Percentiles rank a stretch among this genome's conserved stretches.
These are phyloP conservation scores for Rhorus exstirpatorius DNA, from an alignment of 2,888 invertebrate species.

Conservation along the genomic window DNA sequence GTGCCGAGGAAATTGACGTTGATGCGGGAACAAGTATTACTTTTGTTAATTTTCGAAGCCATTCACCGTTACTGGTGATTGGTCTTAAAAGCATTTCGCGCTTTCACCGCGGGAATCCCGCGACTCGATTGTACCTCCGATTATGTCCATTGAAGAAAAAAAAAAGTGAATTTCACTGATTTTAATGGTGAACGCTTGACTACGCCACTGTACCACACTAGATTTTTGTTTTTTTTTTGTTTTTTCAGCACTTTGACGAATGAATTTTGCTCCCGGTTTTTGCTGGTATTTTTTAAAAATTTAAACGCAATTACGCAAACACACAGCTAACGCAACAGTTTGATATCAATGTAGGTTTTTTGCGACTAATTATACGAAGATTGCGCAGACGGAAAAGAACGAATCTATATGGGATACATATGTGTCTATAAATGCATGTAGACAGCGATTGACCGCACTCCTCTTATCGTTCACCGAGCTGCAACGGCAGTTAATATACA, in stretches of 20 bases:
- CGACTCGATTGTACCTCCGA: constrained; percentile 20
- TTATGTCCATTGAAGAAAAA: constrained; percentile 12
- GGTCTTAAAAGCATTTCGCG: constrained; percentile 59
- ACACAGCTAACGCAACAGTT: neutral
- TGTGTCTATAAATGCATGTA: constrained; percentile 12
- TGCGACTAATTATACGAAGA: constrained; percentile 33
- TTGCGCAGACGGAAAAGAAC: constrained; percentile 38
- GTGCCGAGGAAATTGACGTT: neutral
- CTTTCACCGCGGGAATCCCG: constrained; percentile 65
- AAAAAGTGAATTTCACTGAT: neutral
- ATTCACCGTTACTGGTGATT: constrained; percentile 41
- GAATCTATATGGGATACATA: constrained; percentile 19
- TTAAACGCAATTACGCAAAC: constrained; percentile 16
- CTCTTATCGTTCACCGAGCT: constrained; percentile 63
- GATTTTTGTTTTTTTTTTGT: neutral
- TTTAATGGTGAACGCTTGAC: neutral
- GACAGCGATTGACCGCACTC: constrained; percentile 46
- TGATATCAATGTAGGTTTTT: constrained; percentile 26
- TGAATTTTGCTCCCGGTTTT: neutral
- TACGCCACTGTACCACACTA: neutral
- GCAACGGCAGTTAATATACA: constrained; percentile 16
- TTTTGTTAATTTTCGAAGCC: constrained; percentile 55
- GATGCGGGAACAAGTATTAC: constrained; percentile 1
- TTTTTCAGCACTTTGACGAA: neutral
- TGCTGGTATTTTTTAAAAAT: no score